Percentiles rank a stretch among this genome's conserved stretches.
Conservation (phyloP, 1,140 invertebrate genomes). For the Cotesia glomerata region DNA sequence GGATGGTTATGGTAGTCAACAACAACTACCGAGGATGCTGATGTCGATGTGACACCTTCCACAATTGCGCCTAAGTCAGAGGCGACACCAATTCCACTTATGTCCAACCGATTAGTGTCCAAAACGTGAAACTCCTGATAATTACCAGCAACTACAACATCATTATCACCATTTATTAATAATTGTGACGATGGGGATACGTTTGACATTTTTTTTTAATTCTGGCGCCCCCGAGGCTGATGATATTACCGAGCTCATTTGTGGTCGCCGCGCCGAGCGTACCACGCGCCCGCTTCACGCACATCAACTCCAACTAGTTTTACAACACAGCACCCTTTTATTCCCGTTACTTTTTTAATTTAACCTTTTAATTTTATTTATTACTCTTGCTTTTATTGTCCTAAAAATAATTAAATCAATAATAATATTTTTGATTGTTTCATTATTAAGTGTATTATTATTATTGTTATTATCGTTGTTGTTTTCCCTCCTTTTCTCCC, state of each 20-base stretch:
- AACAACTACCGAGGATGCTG: neutral
- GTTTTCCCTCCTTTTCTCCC: neutral
- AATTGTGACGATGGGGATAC: constrained; percentile 34
- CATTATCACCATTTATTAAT: constrained; percentile 49
- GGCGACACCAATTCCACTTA: neutral
- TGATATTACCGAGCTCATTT: constrained; percentile 35
- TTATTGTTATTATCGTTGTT: neutral
- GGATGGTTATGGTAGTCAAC: constrained; percentile 5
- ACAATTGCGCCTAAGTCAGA: neutral
- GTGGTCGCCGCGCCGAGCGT: constrained; percentile 45
- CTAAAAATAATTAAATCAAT: neutral
- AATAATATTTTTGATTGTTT: neutral
- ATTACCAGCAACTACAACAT: constrained; percentile 17
- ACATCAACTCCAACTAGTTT: constrained; percentile 41
- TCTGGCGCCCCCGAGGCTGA: constrained; percentile 30
- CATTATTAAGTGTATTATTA: neutral
- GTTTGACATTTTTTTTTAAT: constrained; percentile 47
- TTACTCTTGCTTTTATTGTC: neutral
- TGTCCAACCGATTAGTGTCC: neutral
- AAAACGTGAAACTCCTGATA: constrained; percentile 18
- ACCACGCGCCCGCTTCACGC: constrained; percentile 41
- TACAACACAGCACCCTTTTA: constrained; percentile 2
- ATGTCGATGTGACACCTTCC: neutral
- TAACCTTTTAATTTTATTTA: neutral
- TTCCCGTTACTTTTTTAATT: neutral